Evolutionary conservation across 1,140 invertebrate species (phyloP), one percentile per base, ranked within the genome.

Genomic region (Magallana ariakensis): DNA sequence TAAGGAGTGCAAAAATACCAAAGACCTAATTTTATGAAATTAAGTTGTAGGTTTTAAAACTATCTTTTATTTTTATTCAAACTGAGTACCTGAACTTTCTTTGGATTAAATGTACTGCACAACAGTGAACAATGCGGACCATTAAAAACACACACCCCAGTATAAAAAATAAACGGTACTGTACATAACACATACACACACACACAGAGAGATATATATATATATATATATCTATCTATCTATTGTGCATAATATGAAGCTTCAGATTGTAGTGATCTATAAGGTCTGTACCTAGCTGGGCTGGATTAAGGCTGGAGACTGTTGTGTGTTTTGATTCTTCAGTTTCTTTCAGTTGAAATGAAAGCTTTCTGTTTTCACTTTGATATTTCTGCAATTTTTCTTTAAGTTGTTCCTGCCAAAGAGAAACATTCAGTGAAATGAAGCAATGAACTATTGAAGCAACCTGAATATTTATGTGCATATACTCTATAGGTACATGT

Each of bases 341-440:
- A 4, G 83, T 82, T 54, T 84, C 80, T 56, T 92, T 87, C 33
- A 93, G 53, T 85, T 92, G 93, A 54, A 89, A 87, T 80, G 91
- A 90, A 19, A 94, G 84, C 16, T 88, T 85, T 22, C 91, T 89
- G 75, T 94, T 94, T 84, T 94, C 93, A 81, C 85, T 90, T 9
- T 92, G 85, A 53, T 90, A 92, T 53, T 93, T 92, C 75, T 93
- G 91, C 66, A 94, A 56, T 82, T 93, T 87, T 10, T 90, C 90
- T 84, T 91, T 90, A 58, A 94, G 58, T 66, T 85, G 70, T 56
- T 84, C 57, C 81, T 85, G 56, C n/a, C 6, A 46, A 83, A 86
- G 33, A 82, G n/a, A 83, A 81, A 56, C 9, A 84, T 57, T 22
- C 58, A 83, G 33, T 13, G 19, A 13, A 87, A 84, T 75, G 33